phyloP scores from a whole-genome alignment of 2,888 invertebrate genomes.

The Eledona agricola region DNA sequence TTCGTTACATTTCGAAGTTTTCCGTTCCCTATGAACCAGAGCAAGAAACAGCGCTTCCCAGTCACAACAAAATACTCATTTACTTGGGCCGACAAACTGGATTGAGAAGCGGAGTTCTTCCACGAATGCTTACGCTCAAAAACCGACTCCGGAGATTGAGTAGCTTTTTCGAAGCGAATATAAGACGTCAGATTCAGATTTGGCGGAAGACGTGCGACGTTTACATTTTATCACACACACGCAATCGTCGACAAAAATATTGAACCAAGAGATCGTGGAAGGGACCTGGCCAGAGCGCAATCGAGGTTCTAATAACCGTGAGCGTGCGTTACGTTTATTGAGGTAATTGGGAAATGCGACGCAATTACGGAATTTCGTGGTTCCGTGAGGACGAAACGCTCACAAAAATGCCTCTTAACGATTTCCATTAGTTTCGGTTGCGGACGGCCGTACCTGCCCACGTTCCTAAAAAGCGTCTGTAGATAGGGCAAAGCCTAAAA shows the following conservation, averaged over 20 bases:
- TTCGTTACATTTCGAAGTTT: constrained; percentile 49
- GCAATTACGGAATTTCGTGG: constrained; percentile 51
- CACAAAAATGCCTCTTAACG: constrained; percentile 49
- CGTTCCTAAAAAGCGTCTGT: constrained; percentile 11
- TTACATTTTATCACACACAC: background rate
- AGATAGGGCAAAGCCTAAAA: constrained; percentile 2
- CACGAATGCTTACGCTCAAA: constrained; percentile 19
- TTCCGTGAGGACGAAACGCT: constrained; percentile 39
- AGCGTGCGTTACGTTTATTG: constrained; percentile 55
- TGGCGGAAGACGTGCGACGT: constrained; percentile 3
- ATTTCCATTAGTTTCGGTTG: constrained; percentile 49
- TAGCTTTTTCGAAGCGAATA: constrained; percentile 22
- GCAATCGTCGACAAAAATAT: background rate
- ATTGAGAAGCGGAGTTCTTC: constrained; percentile 25
- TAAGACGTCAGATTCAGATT: constrained; percentile 17
- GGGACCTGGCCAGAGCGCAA: constrained; percentile 45
- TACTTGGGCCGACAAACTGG: constrained; percentile 39
- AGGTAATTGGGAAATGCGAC: constrained; percentile 56
- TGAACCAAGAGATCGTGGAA: no score
- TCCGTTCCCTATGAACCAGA: constrained; percentile 48
- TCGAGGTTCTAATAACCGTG: constrained; percentile 54
- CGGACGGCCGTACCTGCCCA: constrained; percentile 39
- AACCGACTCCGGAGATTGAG: constrained; percentile 33
- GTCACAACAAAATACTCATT: constrained; percentile 48
- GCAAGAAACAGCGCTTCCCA: constrained; percentile 47